Evolutionary conservation across 2,888 invertebrate species (phyloP).

Genomic region (Girardia tigrina): DNA sequence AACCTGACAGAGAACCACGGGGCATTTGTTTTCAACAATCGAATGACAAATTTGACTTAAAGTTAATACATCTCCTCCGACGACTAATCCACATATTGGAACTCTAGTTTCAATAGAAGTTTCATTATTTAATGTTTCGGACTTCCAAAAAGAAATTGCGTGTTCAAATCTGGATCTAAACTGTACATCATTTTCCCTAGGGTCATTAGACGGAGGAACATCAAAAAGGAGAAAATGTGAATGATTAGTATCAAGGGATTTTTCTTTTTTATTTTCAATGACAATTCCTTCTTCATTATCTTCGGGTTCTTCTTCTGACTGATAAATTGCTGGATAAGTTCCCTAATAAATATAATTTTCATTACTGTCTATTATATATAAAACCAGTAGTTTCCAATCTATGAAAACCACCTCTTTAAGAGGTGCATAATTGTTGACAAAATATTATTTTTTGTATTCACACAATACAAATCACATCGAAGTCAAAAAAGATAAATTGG

Average conservation of each 20-base stretch:
- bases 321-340: slow-evolving; percentile 41
- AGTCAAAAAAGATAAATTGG: too few species aligned
- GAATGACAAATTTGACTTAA: slow-evolving; percentile 36
- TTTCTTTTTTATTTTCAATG: background rate
- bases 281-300: slow-evolving; percentile 38
- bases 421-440: too few species aligned
- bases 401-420: too few species aligned
- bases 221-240: slow-evolving; percentile 49
- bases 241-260: slow-evolving; percentile 49
- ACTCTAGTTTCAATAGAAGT: slow-evolving; percentile 27
- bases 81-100: slow-evolving; percentile 36
- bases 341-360: background rate
- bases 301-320: slow-evolving; percentile 39
- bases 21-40: slow-evolving; percentile 36
- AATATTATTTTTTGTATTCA: too few species aligned
- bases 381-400: too few species aligned
- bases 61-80: slow-evolving; percentile 37
- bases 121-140: background rate
- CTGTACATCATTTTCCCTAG: slow-evolving; percentile 26
- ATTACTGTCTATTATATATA: background rate
- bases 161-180: slow-evolving; percentile 45
- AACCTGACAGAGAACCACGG: slow-evolving; percentile 35
- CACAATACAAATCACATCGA: too few species aligned
- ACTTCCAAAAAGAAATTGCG: slow-evolving; percentile 39
- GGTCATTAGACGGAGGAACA: slow-evolving; percentile 28